Evolutionary conservation across 2,113 vertebrate genomes (phyloP).

Genomic region (Podiceps cristatus): DNA sequence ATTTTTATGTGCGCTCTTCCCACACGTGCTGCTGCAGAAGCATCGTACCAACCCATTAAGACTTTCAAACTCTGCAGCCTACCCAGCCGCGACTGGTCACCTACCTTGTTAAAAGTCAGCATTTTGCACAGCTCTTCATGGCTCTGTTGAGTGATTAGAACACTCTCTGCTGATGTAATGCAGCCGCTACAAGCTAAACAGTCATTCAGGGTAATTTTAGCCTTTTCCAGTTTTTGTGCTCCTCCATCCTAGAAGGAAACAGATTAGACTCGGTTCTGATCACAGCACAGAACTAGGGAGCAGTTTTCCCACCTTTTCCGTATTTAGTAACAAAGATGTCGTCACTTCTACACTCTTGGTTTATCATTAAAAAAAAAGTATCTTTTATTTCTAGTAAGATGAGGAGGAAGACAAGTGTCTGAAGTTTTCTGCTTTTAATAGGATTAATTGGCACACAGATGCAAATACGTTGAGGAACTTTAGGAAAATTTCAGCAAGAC

Average conservation of each 20-base stretch:
- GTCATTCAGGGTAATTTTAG: slow-evolving; percentile 92
- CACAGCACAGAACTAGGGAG: background rate
- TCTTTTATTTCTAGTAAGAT: background rate
- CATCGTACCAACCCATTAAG: background rate
- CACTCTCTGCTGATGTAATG: slow-evolving; percentile 93
- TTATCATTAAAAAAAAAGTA: background rate
- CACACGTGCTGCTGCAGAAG: rapidly evolving
- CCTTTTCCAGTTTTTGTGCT: slow-evolving; percentile 88
- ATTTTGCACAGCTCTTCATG: slow-evolving; percentile 87
- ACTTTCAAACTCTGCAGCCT: background rate
- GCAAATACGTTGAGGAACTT: background rate
- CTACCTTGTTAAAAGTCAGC: slow-evolving; percentile 86
- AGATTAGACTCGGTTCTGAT: background rate
- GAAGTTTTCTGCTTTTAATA: background rate
- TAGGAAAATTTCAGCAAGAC: background rate
- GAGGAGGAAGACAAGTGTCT: background rate
- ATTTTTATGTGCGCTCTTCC: rapidly evolving
- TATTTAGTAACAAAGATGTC: too few relatives aligned
- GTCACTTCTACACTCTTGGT: background rate
- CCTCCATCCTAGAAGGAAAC: slow-evolving; percentile 84
- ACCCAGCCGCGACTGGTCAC: background rate
- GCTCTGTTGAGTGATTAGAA: slow-evolving; percentile 94
- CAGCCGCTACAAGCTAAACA: slow-evolving; percentile 97
- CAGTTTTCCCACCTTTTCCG: background rate
- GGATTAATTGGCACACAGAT: background rate